phyloP scores from a whole-genome alignment of 64 coral and sea anemone genomes.

The Anthopleura sola region DNA sequence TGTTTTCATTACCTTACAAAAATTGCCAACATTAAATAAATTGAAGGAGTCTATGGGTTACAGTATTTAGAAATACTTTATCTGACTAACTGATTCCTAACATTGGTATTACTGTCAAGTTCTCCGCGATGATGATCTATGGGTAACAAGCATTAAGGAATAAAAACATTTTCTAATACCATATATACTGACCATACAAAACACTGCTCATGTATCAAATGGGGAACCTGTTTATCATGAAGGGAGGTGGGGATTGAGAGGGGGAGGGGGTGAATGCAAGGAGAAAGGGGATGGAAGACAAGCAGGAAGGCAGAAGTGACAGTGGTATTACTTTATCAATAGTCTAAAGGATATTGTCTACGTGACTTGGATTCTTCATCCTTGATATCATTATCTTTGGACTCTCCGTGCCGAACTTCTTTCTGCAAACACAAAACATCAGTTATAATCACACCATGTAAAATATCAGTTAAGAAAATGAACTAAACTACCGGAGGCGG shows the following conservation, averaged over 20 bases:
- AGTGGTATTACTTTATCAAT: no score
- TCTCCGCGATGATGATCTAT: constrained; percentile 55
- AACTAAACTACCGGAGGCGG: no score
- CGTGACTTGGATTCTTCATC: constrained; percentile 59
- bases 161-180: not conserved
- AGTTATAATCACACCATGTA: not conserved
- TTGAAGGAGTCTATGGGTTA: not conserved
- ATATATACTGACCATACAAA: no score
- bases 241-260: not conserved
- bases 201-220: no score
- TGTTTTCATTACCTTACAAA: not conserved
- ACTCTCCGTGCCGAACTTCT: constrained; percentile 50
- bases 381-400: constrained; percentile 58
- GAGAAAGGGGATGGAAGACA: no score
- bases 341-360: constrained; percentile 81
- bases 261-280: not conserved
- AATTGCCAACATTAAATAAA: not conserved
- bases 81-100: not conserved
- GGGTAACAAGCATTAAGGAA: constrained; percentile 61
- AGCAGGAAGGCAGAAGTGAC: not conserved
- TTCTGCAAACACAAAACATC: constrained; percentile 41
- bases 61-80: not conserved
- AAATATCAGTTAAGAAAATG: no score
- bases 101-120: constrained; percentile 1
- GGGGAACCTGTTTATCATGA: no score